Percentiles rank a stretch among this genome's conserved stretches.
Evolutionary conservation across 1,140 invertebrate species (phyloP).

Genomic region (Chironomus tepperi): DNA sequence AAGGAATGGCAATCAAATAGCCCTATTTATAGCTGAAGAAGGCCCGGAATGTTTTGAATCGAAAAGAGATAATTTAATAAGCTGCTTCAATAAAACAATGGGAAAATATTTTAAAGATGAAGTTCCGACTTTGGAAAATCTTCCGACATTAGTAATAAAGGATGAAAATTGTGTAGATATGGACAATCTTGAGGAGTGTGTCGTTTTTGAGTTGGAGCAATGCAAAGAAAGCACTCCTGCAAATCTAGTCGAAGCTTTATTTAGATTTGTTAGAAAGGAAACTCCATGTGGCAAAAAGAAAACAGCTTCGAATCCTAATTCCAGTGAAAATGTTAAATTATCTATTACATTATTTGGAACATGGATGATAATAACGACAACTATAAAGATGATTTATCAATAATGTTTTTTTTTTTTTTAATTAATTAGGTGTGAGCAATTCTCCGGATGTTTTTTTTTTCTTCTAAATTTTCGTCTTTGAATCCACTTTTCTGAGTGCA

Average conservation of each 20-base stretch:
- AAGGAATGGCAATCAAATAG: constrained; percentile 65
- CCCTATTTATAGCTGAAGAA: constrained; percentile 66
- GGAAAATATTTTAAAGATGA: constrained; percentile 41
- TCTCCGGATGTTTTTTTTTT: too few relatives aligned
- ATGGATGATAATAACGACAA: constrained; percentile 10
- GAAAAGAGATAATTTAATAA: constrained; percentile 49
- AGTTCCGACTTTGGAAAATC: constrained; percentile 38
- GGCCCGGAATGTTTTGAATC: constrained; percentile 61
- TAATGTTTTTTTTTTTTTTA: too few relatives aligned
- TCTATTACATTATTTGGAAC: background rate
- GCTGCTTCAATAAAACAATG: constrained; percentile 56
- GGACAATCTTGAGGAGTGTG: constrained; percentile 50
- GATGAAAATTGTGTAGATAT: constrained; percentile 50
- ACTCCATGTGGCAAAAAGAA: constrained; percentile 51
- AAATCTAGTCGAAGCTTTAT: constrained; percentile 67
- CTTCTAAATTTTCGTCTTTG: too few relatives aligned
- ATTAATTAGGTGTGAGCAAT: too few relatives aligned
- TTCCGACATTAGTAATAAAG: constrained; percentile 47
- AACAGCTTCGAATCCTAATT: background rate
- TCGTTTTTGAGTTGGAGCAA: constrained; percentile 52
- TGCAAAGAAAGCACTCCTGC: constrained; percentile 65
- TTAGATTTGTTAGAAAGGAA: constrained; percentile 58
- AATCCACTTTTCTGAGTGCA: too few relatives aligned
- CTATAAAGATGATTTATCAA: too few relatives aligned
- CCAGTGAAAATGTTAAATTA: background rate